Percentiles rank a stretch among this genome's conserved stretches.
phyloP scores from a whole-genome alignment of 2,113 vertebrate species.

The Scopus umbretta region DNA sequence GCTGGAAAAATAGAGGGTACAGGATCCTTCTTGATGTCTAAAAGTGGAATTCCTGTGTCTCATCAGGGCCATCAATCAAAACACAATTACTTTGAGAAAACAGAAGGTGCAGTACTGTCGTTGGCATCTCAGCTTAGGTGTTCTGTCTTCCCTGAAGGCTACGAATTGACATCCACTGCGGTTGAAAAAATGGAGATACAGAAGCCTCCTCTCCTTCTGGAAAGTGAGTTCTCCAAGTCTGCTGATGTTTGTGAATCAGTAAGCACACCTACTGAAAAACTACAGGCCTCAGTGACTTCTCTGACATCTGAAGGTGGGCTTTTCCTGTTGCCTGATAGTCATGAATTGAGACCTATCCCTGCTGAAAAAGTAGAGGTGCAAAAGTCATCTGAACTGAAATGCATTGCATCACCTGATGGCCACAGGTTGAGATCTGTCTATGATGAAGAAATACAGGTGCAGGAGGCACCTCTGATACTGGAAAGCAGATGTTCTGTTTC shows the following conservation, averaged over 20 bases:
- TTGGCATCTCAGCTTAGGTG: constrained; percentile 22
- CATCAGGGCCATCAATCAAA: constrained; percentile 7
- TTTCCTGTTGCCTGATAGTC: background rate
- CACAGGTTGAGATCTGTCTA: background rate
- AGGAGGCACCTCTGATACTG: constrained; percentile 22
- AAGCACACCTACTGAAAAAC: background rate
- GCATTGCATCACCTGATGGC: constrained; percentile 38
- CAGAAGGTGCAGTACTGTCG: background rate
- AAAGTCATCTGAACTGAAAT: constrained; percentile 57
- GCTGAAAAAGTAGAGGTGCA: background rate
- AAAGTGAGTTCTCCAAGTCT: constrained; percentile 8
- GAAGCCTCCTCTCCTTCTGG: background rate
- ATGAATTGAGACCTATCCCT: background rate
- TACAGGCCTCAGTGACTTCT: background rate
- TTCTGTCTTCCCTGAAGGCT: constrained; percentile 1
- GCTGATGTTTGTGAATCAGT: constrained; percentile 11
- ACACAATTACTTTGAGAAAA: constrained; percentile 18
- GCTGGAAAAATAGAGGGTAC: background rate
- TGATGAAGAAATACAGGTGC: background rate
- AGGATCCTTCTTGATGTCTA: background rate
- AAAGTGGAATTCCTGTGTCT: constrained; percentile 19
- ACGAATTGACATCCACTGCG: background rate
- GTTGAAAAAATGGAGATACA: background rate
- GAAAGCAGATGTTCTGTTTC: constrained; percentile 34
- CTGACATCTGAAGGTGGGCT: constrained; percentile 48